Evolutionary conservation across 2,113 vertebrate genomes (phyloP).

Genomic region (Nothoprocta perdicaria): DNA sequence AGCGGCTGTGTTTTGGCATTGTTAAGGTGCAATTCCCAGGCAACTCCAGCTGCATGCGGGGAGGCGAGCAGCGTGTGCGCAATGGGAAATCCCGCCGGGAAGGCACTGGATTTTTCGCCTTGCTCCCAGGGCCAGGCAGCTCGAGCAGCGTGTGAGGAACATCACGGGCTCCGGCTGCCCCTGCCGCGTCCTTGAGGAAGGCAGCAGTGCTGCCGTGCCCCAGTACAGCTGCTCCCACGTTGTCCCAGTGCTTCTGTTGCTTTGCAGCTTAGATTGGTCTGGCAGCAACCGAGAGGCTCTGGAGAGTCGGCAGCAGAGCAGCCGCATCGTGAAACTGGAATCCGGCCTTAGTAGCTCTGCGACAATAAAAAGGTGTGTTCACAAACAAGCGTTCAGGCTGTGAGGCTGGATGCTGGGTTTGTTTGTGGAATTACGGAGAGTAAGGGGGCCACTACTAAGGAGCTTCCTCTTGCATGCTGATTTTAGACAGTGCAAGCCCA

Average conservation of each 20-base stretch:
- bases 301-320: neutral
- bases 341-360: neutral
- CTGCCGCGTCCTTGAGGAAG: neutral
- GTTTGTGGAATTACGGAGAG: neutral
- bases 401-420: neutral
- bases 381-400: neutral
- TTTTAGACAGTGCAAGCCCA: neutral
- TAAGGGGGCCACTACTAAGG: neutral
- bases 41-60: neutral
- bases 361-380: neutral
- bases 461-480: neutral
- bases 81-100: neutral
- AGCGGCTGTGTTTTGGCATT: neutral
- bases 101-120: neutral
- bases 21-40: neutral
- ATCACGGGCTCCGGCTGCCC: neutral
- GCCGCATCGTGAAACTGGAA: slow-evolving; percentile 26
- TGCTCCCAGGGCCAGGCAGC: neutral
- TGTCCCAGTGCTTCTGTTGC: neutral
- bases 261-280: neutral
- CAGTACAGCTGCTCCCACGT: neutral
- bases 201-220: neutral
- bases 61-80: neutral
- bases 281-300: neutral
- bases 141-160: neutral